Evolutionary conservation across 2,113 vertebrate genomes (phyloP).

Genomic region (Pituophis catenifer): DNA sequence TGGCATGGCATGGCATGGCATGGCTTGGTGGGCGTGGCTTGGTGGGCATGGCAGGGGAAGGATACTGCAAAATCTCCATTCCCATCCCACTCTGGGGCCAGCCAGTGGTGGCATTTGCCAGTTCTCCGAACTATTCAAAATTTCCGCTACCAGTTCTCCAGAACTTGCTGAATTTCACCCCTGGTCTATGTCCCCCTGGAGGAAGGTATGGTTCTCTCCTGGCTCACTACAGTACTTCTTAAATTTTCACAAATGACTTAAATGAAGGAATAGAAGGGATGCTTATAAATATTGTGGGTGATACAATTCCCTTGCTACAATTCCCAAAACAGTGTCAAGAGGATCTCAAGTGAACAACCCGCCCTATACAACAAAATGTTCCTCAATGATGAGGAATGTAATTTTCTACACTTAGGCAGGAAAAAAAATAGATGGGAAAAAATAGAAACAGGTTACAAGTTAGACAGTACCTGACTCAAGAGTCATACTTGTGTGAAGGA

Average conservation of each 20-base stretch:
- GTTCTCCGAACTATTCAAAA: too few relatives aligned
- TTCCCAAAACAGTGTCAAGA: background rate
- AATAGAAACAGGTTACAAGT: background rate
- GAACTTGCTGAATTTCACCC: too few relatives aligned
- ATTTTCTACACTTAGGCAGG: background rate
- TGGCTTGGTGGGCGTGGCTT: too few relatives aligned
- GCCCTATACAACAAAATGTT: background rate
- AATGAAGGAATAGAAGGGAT: background rate
- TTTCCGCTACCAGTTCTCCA: too few relatives aligned
- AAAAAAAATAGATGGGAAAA: background rate
- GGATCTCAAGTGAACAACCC: background rate
- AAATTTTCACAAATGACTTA: background rate
- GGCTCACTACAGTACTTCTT: background rate
- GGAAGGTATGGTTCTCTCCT: background rate
- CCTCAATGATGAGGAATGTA: background rate
- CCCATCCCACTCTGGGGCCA: too few relatives aligned
- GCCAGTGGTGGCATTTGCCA: too few relatives aligned
- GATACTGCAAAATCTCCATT: too few relatives aligned
- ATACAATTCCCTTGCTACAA: background rate
- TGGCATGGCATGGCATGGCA: too few relatives aligned
- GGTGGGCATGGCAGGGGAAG: too few relatives aligned
- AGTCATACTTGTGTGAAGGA: background rate
- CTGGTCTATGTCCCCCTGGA: background rate
- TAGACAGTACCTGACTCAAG: background rate
- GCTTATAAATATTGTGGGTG: background rate